Evolutionary conservation across 2,888 invertebrate genomes (phyloP).

Genomic region (Cataglyphis albicans): DNA sequence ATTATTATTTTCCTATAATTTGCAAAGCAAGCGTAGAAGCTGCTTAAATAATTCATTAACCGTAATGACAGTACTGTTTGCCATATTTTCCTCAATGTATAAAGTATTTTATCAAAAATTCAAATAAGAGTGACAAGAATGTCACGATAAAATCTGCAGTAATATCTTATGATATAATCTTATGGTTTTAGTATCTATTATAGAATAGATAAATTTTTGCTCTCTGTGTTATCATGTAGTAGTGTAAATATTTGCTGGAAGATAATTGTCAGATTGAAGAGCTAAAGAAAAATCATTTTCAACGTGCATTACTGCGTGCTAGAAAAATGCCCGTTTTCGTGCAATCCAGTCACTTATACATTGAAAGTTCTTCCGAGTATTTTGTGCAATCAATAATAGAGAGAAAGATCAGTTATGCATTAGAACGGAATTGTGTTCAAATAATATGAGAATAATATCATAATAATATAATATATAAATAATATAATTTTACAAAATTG

Average conservation of each 20-base stretch:
- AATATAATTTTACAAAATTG: not conserved
- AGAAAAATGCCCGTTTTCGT: not conserved
- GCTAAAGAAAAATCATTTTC: slow-evolving; percentile 20
- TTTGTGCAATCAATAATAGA: not conserved
- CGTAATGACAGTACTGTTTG: not conserved
- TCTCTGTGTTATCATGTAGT: slow-evolving; percentile 4
- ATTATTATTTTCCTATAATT: slow-evolving; percentile 39
- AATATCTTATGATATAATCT: not conserved
- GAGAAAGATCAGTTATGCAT: not conserved
- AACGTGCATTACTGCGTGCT: not conserved
- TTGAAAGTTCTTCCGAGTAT: not conserved
- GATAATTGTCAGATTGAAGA: slow-evolving; percentile 24
- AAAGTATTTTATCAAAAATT: slow-evolving; percentile 5
- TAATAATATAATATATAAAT: slow-evolving; percentile 12
- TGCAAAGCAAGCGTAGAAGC: slow-evolving; percentile 9
- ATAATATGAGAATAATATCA: not conserved
- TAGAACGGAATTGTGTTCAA: not conserved
- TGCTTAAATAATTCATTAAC: slow-evolving; percentile 24
- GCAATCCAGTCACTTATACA: not conserved
- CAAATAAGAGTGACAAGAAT: not conserved
- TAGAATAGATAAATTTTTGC: slow-evolving; percentile 11
- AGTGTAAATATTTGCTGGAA: slow-evolving; percentile 4
- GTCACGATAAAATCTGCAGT: not conserved
- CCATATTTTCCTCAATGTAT: not conserved
- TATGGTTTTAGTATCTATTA: slow-evolving; percentile 10